A percentile compares a stretch with the other conserved stretches of the same genome.
Conservation (phyloP, 2,888 invertebrate genomes). For the Acanthopleura granulata region DNA sequence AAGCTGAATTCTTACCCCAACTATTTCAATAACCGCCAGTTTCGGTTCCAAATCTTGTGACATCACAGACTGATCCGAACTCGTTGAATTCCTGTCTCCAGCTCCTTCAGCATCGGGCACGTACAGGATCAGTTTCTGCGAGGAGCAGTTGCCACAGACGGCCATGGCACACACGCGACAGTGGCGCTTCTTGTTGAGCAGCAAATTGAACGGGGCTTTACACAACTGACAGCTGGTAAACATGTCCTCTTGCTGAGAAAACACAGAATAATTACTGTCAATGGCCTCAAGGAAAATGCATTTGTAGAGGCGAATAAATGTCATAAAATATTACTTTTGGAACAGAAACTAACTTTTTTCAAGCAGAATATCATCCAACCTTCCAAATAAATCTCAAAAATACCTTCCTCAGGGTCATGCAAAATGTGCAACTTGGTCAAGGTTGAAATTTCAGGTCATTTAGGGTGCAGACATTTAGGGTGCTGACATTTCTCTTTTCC, state of each 20-base stretch:
- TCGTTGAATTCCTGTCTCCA: not conserved
- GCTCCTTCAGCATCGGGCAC: constrained; percentile 39
- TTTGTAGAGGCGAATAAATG: too few relatives aligned
- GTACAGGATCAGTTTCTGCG: constrained; percentile 50
- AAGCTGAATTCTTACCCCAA: constrained; percentile 48
- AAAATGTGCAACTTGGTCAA: too few relatives aligned
- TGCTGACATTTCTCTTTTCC: too few relatives aligned
- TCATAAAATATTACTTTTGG: too few relatives aligned
- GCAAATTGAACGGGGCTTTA: constrained; percentile 38
- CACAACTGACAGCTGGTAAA: constrained; percentile 46
- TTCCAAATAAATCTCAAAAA: too few relatives aligned
- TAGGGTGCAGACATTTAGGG: too few relatives aligned
- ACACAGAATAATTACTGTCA: not conserved
- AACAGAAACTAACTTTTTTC: too few relatives aligned
- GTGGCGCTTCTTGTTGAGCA: constrained; percentile 41
- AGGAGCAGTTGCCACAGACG: constrained; percentile 52
- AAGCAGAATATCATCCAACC: too few relatives aligned
- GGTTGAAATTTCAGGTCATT: too few relatives aligned
- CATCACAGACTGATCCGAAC: not conserved
- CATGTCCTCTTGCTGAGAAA: constrained; percentile 49
- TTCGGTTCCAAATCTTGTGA: constrained; percentile 29
- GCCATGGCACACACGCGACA: constrained; percentile 53
- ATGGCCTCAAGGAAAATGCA: too few relatives aligned
- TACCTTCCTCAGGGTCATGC: too few relatives aligned
- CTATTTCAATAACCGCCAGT: constrained; percentile 52